Conservation (phyloP, 2,797 vertebrate genomes). For the Lycodopsis pacificus region DNA sequence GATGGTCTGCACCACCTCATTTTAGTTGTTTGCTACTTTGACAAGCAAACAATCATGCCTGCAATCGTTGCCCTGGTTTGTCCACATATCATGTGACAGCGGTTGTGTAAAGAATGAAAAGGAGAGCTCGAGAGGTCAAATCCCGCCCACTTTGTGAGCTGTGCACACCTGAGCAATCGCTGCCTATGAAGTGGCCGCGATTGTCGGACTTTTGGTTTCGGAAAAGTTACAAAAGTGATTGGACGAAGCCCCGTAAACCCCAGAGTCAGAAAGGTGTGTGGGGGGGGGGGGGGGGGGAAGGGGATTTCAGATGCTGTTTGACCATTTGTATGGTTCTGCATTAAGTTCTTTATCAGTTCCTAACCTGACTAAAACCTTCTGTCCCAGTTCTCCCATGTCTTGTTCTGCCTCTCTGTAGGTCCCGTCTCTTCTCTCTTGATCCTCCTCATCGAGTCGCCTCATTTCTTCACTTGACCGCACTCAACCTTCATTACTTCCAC, state of each 20-base stretch:
- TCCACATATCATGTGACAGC: neutral
- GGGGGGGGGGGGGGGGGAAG: too few relatives aligned
- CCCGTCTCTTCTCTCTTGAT: slow-evolving; percentile 1
- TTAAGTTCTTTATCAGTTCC: neutral
- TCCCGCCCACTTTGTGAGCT: neutral
- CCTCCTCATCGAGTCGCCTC: slow-evolving; percentile 20
- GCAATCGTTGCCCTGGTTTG: neutral
- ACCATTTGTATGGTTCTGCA: neutral
- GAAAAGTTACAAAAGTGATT: neutral
- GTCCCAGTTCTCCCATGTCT: neutral
- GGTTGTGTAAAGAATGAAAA: neutral
- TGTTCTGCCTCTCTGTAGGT: neutral
- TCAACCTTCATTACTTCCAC: slow-evolving; percentile 40
- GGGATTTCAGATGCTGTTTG: too few relatives aligned
- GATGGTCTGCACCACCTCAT: too few relatives aligned
- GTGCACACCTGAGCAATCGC: neutral
- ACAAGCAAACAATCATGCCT: neutral
- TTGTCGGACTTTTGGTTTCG: neutral
- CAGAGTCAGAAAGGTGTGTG: neutral
- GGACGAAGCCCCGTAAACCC: fast-evolving
- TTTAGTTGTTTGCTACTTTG: neutral
- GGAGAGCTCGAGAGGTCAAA: neutral
- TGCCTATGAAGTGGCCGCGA: neutral
- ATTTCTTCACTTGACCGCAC: slow-evolving; percentile 34
- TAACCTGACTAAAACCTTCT: neutral